phyloP scores from a whole-genome alignment of 2,888 invertebrate species.

The Buathra laborator region DNA sequence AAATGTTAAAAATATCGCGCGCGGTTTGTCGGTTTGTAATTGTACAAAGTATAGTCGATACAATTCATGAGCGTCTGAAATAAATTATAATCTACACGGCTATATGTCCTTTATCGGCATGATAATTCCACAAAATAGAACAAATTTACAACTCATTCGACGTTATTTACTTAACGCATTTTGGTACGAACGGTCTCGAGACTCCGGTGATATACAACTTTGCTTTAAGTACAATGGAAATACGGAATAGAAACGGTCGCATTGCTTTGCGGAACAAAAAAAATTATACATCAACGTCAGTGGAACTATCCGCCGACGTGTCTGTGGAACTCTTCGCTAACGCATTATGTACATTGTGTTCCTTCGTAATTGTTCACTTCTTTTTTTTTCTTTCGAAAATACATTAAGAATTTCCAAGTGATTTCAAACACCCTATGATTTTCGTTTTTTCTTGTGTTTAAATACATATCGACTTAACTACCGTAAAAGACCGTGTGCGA shows the following conservation, averaged over 20 bases:
- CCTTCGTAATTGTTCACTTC: conserved; percentile 4
- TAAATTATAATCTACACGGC: neutral
- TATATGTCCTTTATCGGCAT: neutral
- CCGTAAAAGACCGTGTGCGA: conserved; percentile 58
- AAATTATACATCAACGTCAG: conserved; percentile 5
- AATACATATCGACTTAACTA: conserved; percentile 44
- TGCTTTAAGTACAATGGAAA: conserved; percentile 54
- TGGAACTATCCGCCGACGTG: conserved; percentile 45
- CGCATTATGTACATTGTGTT: conserved; percentile 57
- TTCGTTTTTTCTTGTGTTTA: conserved; percentile 17
- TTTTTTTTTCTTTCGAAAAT: conserved; percentile 20
- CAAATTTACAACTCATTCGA: neutral
- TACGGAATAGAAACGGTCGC: conserved; percentile 12
- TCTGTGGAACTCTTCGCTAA: conserved; percentile 35
- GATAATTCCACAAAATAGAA: neutral
- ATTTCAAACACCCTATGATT: conserved; percentile 30
- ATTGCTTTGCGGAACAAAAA: conserved; percentile 8
- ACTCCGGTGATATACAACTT: neutral
- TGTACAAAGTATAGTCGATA: neutral
- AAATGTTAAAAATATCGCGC: conserved; percentile 56
- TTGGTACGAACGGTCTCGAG: neutral
- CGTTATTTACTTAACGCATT: neutral
- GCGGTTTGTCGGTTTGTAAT: conserved; percentile 1
- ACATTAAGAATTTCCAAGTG: conserved; percentile 18
- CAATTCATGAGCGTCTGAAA: too few relatives aligned